phyloP scores from a whole-genome alignment of 2,797 vertebrate genomes.

The Sciaenops ocellatus region DNA sequence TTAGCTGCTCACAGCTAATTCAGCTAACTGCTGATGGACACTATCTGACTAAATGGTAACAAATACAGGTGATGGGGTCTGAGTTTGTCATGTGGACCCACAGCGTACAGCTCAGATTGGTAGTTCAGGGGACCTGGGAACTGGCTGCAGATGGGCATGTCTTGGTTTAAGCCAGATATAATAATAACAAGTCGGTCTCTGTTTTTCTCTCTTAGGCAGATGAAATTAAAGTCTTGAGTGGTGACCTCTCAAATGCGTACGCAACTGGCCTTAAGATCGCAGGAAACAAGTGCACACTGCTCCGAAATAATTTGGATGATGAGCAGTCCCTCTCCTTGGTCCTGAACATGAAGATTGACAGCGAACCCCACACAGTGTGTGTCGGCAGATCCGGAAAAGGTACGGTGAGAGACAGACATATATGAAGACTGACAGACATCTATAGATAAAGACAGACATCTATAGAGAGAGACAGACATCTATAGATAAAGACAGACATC shows the following conservation, averaged over 20 bases:
- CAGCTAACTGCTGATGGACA: too few relatives aligned
- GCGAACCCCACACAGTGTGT: accelerated
- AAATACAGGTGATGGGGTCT: too few relatives aligned
- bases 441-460: not conserved
- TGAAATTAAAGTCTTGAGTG: not conserved
- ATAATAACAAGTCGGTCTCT: not conserved
- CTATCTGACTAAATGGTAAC: too few relatives aligned
- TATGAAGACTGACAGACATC: not conserved
- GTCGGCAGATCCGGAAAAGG: accelerated
- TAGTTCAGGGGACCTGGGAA: constrained; percentile 2
- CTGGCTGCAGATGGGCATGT: not conserved
- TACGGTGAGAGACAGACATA: not conserved
- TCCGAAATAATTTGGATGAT: accelerated
- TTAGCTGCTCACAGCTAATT: too few relatives aligned
- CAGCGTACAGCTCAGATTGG: too few relatives aligned
- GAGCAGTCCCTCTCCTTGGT: accelerated
- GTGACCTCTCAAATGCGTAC: accelerated
- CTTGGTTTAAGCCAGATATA: too few relatives aligned
- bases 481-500: too few relatives aligned
- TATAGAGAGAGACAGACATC: not conserved
- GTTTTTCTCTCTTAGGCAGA: not conserved
- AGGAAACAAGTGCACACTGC: not conserved
- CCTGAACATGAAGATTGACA: accelerated
- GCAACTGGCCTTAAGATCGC: accelerated
- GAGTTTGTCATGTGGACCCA: too few relatives aligned